phyloP scores from a whole-genome alignment of 2,113 vertebrate species.

The Narcine bancroftii region DNA sequence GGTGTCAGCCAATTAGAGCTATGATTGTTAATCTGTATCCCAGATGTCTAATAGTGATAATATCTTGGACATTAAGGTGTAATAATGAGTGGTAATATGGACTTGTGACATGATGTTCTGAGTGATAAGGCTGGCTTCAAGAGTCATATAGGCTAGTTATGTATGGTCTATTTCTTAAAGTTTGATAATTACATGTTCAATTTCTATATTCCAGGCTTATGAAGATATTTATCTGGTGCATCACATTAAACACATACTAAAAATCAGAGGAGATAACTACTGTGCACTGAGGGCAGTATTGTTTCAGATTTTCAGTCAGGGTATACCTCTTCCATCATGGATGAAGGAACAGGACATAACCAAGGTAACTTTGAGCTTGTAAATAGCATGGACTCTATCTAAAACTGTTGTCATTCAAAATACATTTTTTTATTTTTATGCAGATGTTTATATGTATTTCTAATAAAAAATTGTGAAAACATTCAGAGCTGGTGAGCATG shows the following conservation, averaged over 20 bases:
- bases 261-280: slow-evolving; percentile 60
- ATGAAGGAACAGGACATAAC: slow-evolving; percentile 67
- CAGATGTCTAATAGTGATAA: too few species aligned
- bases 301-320: slow-evolving; percentile 65
- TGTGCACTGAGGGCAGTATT: slow-evolving; percentile 57
- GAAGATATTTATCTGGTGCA: slow-evolving; percentile 55
- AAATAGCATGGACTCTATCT: not conserved
- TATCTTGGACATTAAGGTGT: too few species aligned
- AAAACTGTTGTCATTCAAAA: not conserved
- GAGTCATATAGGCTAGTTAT: too few species aligned
- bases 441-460: too few species aligned
- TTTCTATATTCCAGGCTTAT: slow-evolving; percentile 51
- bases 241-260: slow-evolving; percentile 56
- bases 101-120: too few species aligned
- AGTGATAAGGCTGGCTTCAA: too few species aligned
- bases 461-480: too few species aligned
- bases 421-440: too few species aligned
- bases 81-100: too few species aligned
- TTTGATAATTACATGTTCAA: not conserved
- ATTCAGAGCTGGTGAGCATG: too few species aligned
- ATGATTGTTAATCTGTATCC: too few species aligned
- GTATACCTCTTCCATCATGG: slow-evolving; percentile 61
- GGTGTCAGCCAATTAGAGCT: too few species aligned
- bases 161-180: not conserved
- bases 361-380: slow-evolving; percentile 54